Evolutionary conservation across 2,797 vertebrate genomes (phyloP).

Genomic region (Sphenopsis melanotis): DNA sequence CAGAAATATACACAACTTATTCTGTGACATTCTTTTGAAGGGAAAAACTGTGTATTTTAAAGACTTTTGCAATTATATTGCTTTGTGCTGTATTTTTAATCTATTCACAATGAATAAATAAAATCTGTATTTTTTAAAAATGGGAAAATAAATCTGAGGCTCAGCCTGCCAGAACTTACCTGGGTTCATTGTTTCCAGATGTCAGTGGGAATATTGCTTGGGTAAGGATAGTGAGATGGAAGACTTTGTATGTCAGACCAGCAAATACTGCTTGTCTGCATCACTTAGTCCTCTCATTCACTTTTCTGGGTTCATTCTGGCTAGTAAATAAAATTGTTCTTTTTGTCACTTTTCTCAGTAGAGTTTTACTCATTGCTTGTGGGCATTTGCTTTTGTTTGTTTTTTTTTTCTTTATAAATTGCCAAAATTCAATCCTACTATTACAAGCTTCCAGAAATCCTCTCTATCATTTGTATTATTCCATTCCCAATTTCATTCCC

Average conservation of each 20-base stretch:
- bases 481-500: background rate
- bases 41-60: background rate
- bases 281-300: background rate
- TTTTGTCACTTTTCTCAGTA: background rate
- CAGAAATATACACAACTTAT: background rate
- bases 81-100: slow-evolving; percentile 42
- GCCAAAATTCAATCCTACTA: background rate
- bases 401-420: background rate
- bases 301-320: background rate
- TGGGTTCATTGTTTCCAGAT: background rate
- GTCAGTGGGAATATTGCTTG: background rate
- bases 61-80: background rate
- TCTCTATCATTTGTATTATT: background rate
- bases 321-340: slow-evolving; percentile 19
- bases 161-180: background rate
- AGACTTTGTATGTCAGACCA: background rate
- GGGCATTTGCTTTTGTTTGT: background rate
- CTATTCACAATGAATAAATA: slow-evolving; percentile 61
- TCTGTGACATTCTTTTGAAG: background rate
- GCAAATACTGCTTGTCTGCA: background rate
- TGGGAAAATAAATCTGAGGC: background rate
- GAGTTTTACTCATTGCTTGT: background rate
- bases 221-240: background rate
- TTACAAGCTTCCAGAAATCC: background rate
- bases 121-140: slow-evolving; percentile 20